Conservation (phyloP, 2,797 vertebrate species). For the Allobates femoralis region DNA sequence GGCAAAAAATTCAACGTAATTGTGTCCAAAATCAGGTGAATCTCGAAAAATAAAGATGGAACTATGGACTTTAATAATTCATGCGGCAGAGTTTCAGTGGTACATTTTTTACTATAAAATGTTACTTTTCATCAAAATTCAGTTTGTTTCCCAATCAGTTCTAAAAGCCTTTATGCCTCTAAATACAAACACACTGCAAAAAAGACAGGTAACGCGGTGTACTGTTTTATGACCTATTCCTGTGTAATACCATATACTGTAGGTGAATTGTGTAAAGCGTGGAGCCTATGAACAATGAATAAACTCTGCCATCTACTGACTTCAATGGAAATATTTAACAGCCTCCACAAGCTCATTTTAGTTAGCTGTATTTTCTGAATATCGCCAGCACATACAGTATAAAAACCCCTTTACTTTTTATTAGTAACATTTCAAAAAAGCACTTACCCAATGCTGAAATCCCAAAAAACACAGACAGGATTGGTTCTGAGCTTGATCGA, state of each 20-base stretch:
- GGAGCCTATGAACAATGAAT: background rate
- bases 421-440: background rate
- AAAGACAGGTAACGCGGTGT: background rate
- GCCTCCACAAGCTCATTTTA: background rate
- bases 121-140: background rate
- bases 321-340: background rate
- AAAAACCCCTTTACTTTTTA: background rate
- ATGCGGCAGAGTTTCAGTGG: too few species aligned
- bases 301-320: constrained; percentile 14
- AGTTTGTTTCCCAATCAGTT: background rate
- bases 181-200: background rate
- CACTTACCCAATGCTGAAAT: constrained; percentile 86
- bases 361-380: too few species aligned
- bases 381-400: background rate
- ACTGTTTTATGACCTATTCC: background rate
- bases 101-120: background rate
- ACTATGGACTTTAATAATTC: too few species aligned
- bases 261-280: background rate
- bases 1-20: too few species aligned
- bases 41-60: too few species aligned
- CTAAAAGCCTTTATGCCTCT: background rate
- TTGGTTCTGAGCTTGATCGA: constrained; percentile 70
- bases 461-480: constrained; percentile 91
- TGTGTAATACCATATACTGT: background rate
- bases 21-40: too few species aligned